Evolutionary conservation across 1,140 invertebrate genomes (phyloP).

Genomic region (Oncopodura yosiiana): DNA sequence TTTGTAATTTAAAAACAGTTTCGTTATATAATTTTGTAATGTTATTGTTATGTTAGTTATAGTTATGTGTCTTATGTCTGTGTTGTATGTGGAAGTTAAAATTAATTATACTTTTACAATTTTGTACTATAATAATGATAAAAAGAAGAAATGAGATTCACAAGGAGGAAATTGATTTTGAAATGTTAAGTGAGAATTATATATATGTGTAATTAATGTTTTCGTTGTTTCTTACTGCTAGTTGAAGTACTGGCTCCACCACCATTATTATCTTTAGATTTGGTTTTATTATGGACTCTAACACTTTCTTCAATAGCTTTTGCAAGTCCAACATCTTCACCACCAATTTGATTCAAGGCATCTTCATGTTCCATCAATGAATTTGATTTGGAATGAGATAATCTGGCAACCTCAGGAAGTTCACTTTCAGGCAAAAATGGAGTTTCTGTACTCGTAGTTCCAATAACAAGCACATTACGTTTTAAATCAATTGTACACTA

Average conservation of each 20-base stretch:
- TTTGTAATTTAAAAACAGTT: too few relatives aligned
- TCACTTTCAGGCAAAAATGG: constrained; percentile 79
- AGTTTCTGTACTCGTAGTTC: constrained; percentile 90
- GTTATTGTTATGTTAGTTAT: too few relatives aligned
- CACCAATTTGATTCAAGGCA: constrained; percentile 37
- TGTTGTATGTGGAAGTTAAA: not conserved
- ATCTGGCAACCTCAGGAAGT: constrained; percentile 56
- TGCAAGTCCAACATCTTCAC: constrained; percentile 54
- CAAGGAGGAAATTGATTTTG: not conserved
- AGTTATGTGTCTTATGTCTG: too few relatives aligned
- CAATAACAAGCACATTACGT: constrained; percentile 77
- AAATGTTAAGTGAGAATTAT: not conserved
- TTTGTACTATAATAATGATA: not conserved
- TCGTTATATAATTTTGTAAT: too few relatives aligned
- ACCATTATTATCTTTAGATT: not conserved
- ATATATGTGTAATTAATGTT: not conserved
- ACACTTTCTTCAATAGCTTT: constrained; percentile 51
- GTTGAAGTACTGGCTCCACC: not conserved
- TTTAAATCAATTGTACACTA: constrained; percentile 90
- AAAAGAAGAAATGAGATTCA: not conserved
- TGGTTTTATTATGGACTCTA: constrained; percentile 37
- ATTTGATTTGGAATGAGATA: constrained; percentile 42
- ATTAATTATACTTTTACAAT: not conserved
- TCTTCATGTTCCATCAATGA: constrained; percentile 40
- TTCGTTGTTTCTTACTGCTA: constrained; percentile 6